phyloP scores from a whole-genome alignment of 2,797 vertebrate species.

The Thaleichthys pacificus region DNA sequence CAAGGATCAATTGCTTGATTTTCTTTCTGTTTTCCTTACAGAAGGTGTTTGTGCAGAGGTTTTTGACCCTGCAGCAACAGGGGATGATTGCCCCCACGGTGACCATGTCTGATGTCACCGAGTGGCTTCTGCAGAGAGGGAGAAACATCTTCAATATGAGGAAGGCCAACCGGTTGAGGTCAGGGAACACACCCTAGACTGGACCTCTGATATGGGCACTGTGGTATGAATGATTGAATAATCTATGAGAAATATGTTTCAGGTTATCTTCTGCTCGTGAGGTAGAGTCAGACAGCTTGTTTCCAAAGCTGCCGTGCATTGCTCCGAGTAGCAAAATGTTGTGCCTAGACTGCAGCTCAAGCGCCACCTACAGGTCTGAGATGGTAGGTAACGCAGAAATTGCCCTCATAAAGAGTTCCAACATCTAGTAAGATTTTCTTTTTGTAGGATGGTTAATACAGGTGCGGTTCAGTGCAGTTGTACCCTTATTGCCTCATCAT shows the following conservation, averaged over 20 bases:
- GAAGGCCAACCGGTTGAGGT: not conserved
- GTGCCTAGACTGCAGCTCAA: not conserved
- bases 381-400: not conserved
- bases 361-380: conserved; percentile 9
- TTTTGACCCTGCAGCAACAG: conserved; percentile 16
- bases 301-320: conserved; percentile 16
- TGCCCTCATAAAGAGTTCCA: not conserved
- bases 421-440: too few relatives aligned
- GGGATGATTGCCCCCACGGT: conserved; percentile 9
- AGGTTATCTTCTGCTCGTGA: not conserved
- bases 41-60: conserved; percentile 5
- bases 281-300: not conserved
- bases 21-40: not conserved
- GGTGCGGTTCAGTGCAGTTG: not conserved
- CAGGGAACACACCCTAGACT: not conserved
- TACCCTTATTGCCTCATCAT: not conserved
- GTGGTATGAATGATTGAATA: not conserved
- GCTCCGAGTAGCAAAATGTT: not conserved
- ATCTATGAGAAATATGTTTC: not conserved
- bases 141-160: not conserved
- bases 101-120: conserved; percentile 19
- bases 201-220: not conserved
- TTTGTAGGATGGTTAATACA: too few relatives aligned
- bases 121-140: conserved; percentile 13
- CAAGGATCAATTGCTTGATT: not conserved